These are phyloP conservation scores for Julus scanicus DNA, from an alignment of 2,888 invertebrate genomes.

Conservation along the genomic window DNA sequence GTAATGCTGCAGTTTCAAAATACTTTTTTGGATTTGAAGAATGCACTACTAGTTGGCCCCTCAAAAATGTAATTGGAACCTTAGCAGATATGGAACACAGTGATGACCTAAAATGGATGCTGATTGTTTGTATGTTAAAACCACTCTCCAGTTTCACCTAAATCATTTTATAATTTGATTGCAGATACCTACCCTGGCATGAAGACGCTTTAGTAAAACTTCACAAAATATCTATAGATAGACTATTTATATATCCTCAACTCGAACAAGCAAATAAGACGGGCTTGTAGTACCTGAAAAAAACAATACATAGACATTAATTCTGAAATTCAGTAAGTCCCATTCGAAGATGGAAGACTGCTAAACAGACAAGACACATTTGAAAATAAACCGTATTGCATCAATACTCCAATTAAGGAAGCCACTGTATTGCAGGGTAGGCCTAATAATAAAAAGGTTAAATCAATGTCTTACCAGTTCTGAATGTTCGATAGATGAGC, in stretches of 20 bases:
- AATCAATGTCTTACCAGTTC: not conserved
- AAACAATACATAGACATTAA: not conserved
- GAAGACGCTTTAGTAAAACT: not conserved
- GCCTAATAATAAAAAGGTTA: not conserved
- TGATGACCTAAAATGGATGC: not conserved
- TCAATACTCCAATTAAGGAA: too few species aligned
- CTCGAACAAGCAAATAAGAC: not conserved
- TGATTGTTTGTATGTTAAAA: not conserved
- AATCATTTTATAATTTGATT: not conserved
- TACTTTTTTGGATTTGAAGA: not conserved
- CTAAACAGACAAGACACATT: too few species aligned
- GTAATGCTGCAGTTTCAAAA: not conserved
- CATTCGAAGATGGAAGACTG: too few species aligned
- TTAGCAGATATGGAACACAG: not conserved
- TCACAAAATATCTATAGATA: not conserved
- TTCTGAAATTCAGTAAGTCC: not conserved
- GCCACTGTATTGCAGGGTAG: too few species aligned
- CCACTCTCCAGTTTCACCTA: not conserved
- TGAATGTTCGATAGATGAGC: not conserved
- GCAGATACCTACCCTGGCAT: slow-evolving; percentile 23
- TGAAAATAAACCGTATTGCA: too few species aligned
- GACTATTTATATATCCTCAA: not conserved
- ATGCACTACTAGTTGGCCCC: not conserved
- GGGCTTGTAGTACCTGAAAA: not conserved
- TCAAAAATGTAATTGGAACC: not conserved